Base-by-base conservation (phyloP, 2,888 invertebrate genomes). In the Pegoplata infirma region DNA sequence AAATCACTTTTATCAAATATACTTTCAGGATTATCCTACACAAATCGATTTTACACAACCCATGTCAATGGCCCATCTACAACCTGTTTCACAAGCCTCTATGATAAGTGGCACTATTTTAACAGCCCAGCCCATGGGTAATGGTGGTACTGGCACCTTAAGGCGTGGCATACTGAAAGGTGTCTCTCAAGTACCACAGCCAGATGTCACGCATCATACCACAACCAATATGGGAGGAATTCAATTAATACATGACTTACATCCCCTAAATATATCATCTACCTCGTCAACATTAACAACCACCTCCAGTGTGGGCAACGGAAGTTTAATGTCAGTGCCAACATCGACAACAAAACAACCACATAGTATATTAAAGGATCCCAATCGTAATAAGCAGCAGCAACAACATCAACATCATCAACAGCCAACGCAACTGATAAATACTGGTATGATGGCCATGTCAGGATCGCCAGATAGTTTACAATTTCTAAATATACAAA, bases 351-450 rank as follows among this genome's bases (percentile, higher is more conserved):
- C 88, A 16, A 92, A 92, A 84, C 92, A 92, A 79, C 93, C 93
- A 0, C 92, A 92, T 82, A 91, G 92, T 25, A 93, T 93, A 80
- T 90, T 93, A 5, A 93, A 93, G 84, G 92, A 92, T 86, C 92
- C 92, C 3, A 92, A 92, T 69, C 90, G 92, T 36, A 92, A 91
- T 85, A 91, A 92, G 84, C 92, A 92, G 79, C 84, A 87, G 32
- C 88, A 86, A n/a, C 91, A 90, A 28, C 91, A 90, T 81, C 91
- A 91, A 47, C 91, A 91, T 4, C 14, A 91, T 44, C 91, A 91
- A 4, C 14, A 90, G 83, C 91, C 91, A 89, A 53, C 92, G 89
- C 46, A 91, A 89, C 81, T 91, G 83, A 84, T 87, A 16, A 87
- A 85, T 47, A 84, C 87, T 51, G 84, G 86, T 73, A 76, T 87